Percentiles rank a stretch among this genome's conserved stretches.
These are phyloP conservation scores for Trachemys scripta DNA, from an alignment of 2,113 vertebrate species.

Conservation along the genomic window DNA sequence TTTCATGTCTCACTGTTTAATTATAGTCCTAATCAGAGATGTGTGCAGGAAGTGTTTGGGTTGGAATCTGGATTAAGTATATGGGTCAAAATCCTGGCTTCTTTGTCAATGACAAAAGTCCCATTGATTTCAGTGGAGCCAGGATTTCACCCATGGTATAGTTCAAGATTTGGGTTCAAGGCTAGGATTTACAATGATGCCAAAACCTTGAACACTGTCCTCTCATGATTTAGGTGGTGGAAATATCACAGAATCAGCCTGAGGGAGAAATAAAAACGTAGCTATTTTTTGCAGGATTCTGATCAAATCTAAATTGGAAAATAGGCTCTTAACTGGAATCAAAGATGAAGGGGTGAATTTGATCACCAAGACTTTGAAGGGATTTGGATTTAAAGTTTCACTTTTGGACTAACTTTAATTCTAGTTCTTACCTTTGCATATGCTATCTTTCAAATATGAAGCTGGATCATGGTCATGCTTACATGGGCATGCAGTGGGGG, in stretches of 20 bases:
- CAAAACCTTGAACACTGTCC: neutral
- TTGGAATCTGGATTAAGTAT: neutral
- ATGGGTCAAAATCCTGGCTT: neutral
- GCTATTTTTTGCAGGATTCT: neutral
- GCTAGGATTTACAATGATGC: neutral
- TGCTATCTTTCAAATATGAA: neutral
- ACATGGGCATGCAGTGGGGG: neutral
- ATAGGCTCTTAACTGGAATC: neutral
- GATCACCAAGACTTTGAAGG: neutral
- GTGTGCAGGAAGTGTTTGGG: neutral
- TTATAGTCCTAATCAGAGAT: neutral
- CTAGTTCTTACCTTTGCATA: neutral
- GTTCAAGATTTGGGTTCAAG: neutral
- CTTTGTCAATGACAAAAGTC: neutral
- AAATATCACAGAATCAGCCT: neutral
- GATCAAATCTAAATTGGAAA: neutral
- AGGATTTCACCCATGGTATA: neutral
- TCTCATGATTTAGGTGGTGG: neutral
- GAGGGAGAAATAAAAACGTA: neutral
- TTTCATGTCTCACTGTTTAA: neutral
- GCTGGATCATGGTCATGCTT: neutral
- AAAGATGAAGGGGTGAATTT: fast-evolving
- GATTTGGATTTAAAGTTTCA: fast-evolving
- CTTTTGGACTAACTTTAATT: neutral
- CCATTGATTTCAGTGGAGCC: neutral